phyloP scores from a whole-genome alignment of 2,888 invertebrate genomes.

The Meteorus cinctellus region DNA sequence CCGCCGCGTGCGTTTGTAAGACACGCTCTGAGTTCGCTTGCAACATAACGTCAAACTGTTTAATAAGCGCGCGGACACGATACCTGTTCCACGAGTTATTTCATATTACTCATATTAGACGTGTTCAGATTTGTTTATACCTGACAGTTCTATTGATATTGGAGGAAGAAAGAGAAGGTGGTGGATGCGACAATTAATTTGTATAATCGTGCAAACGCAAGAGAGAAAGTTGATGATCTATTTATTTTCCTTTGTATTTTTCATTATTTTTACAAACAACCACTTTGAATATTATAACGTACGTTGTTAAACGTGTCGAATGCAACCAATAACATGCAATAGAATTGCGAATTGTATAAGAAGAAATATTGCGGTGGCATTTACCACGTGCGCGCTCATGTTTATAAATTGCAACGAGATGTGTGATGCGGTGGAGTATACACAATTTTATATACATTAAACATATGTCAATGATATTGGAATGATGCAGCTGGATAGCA shows the following conservation, averaged over 20 bases:
- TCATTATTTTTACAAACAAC: not conserved
- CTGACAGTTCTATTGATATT: too few relatives aligned
- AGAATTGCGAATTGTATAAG: slow-evolving; percentile 1
- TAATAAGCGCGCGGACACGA: slow-evolving; percentile 37
- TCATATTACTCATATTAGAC: too few relatives aligned
- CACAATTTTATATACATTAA: not conserved
- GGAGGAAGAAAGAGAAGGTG: too few relatives aligned
- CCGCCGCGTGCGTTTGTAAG: slow-evolving; percentile 70
- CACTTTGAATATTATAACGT: not conserved
- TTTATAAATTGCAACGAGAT: slow-evolving; percentile 31
- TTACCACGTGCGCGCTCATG: slow-evolving; percentile 38
- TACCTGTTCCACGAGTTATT: not conserved
- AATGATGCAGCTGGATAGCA: slow-evolving; percentile 32
- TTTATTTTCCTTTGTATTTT: not conserved
- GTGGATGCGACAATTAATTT: too few relatives aligned
- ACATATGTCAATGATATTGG: not conserved
- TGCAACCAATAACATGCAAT: not conserved
- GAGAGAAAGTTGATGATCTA: too few relatives aligned
- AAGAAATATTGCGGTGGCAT: slow-evolving; percentile 24
- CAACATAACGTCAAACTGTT: slow-evolving; percentile 45
- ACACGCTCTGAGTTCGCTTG: slow-evolving; percentile 49
- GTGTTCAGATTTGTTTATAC: too few relatives aligned
- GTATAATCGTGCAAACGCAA: too few relatives aligned
- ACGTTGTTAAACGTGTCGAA: not conserved
- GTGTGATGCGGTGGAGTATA: not conserved